Evolutionary conservation across 2,797 vertebrate species (phyloP).

Genomic region (Megaceryle alcyon): DNA sequence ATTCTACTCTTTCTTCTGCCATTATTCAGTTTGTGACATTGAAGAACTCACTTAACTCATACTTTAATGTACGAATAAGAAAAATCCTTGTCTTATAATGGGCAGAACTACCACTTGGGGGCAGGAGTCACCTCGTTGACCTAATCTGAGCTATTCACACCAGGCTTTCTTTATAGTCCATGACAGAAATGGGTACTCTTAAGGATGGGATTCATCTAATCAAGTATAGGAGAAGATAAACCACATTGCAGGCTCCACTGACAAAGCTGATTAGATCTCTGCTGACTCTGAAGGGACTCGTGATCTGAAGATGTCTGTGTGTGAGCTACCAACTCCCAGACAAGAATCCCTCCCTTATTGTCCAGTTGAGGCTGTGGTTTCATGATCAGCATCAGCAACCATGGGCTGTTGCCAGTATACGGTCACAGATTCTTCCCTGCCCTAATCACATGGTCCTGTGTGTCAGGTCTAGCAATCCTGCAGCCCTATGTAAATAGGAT

Average conservation of each 20-base stretch:
- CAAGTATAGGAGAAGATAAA: constrained; percentile 44
- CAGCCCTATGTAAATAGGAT: constrained; percentile 3
- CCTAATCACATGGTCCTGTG: neutral
- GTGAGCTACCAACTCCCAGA: neutral
- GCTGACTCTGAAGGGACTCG: neutral
- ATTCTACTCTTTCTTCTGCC: neutral
- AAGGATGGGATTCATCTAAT: constrained; percentile 18
- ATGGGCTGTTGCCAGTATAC: neutral
- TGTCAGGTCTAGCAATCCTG: neutral
- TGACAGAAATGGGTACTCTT: neutral
- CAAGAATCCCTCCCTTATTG: constrained; percentile 30
- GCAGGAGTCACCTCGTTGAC: neutral
- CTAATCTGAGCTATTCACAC: constrained; percentile 5
- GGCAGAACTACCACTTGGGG: neutral
- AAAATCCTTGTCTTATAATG: neutral
- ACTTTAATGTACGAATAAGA: neutral
- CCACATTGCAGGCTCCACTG: neutral
- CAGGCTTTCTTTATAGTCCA: neutral
- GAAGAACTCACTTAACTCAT: neutral
- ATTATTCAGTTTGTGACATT: neutral
- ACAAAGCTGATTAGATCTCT: constrained; percentile 51
- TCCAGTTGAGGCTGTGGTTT: constrained; percentile 21
- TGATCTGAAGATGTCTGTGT: constrained; percentile 36
- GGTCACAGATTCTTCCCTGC: neutral
- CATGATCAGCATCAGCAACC: neutral